Conservation (phyloP, 2,113 vertebrate species). For the Ameiurus melas region DNA sequence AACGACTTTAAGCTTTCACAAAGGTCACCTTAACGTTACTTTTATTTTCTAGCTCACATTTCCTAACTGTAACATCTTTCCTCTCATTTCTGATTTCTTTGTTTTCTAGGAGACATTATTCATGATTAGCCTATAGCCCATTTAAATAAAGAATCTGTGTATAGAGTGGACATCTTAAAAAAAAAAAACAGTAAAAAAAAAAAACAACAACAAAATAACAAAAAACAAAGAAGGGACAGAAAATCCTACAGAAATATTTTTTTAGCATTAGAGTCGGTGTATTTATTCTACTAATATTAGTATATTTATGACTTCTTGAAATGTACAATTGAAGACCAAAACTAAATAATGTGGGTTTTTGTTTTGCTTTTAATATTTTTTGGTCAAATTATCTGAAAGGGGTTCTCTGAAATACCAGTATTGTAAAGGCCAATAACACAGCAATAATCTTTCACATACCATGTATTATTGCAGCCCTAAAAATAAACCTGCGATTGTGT, state of each 20-base stretch:
- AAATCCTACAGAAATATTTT: neutral
- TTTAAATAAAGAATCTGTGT: neutral
- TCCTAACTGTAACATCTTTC: neutral
- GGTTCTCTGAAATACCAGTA: neutral
- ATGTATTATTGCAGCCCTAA: conserved; percentile 11
- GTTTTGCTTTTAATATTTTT: neutral
- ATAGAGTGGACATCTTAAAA: neutral
- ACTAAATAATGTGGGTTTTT: neutral
- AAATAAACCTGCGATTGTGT: conserved; percentile 20
- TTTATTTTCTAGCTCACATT: neutral
- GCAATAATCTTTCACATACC: conserved; percentile 5
- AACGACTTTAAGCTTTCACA: neutral
- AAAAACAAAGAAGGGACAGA: neutral
- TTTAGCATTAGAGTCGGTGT: neutral
- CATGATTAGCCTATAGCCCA: neutral
- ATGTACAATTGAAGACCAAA: neutral
- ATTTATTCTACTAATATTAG: conserved; percentile 25
- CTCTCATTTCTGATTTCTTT: neutral
- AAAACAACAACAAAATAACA: no score
- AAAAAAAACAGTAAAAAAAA: no score
- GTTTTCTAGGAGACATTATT: neutral
- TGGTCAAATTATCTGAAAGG: neutral
- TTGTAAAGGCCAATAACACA: neutral
- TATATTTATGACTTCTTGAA: conserved; percentile 1
- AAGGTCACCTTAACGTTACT: neutral